Percentiles rank a stretch among this genome's conserved stretches.
These are phyloP conservation scores for Diarsia mendica DNA, from an alignment of 2,888 invertebrate genomes.

Conservation along the genomic window DNA sequence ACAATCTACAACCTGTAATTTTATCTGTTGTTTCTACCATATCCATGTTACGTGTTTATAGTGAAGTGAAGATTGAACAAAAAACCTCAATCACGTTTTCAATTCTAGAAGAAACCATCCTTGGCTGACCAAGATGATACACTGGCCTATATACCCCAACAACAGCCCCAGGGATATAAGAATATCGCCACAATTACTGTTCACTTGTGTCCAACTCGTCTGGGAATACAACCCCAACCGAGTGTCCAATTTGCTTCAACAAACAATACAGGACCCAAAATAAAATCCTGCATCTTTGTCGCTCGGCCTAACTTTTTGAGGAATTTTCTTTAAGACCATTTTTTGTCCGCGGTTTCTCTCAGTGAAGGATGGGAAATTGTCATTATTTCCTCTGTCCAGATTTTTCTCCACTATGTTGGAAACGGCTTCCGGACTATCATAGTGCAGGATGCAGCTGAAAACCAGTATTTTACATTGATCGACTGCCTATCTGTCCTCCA, in stretches of 20 bases:
- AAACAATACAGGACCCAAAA: constrained; percentile 25
- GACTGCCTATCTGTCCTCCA: no score
- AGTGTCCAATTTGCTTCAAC: constrained; percentile 22
- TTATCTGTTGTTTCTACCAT: neutral
- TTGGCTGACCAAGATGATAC: neutral
- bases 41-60: neutral
- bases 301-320: constrained; percentile 22
- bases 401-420: no score
- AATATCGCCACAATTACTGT: constrained; percentile 17
- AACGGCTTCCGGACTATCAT: no score
- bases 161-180: neutral
- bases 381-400: no score
- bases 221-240: neutral
- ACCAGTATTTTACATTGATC: no score
- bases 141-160: neutral
- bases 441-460: no score
- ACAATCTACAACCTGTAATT: neutral
- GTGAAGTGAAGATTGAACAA: neutral
- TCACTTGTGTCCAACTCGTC: neutral
- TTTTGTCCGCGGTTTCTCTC: no score
- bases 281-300: constrained; percentile 16
- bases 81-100: neutral
- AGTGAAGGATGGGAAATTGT: no score
- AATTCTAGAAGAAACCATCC: neutral
- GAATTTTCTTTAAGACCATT: constrained; percentile 13